phyloP scores from a whole-genome alignment of 2,888 invertebrate genomes.

The Eurytoma adleriae region DNA sequence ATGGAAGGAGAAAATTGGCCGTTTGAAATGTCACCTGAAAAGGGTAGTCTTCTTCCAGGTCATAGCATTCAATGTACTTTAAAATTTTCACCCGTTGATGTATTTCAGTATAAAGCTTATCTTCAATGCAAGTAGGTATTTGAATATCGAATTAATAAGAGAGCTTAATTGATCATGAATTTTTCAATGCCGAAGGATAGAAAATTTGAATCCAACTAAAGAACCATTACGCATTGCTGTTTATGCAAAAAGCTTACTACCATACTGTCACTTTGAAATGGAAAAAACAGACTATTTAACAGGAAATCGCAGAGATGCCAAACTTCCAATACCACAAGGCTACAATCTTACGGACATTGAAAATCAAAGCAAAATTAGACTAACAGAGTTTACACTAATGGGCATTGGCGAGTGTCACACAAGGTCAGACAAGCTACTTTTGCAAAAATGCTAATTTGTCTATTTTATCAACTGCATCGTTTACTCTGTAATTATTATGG shows the following conservation, averaged over 20 bases:
- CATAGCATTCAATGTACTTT: conserved; percentile 76
- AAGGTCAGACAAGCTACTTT: conserved; percentile 71
- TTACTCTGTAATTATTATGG: conserved; percentile 49
- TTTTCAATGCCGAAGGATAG: conserved; percentile 70
- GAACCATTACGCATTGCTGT: conserved; percentile 72
- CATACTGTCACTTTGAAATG: conserved; percentile 84
- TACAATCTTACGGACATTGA: conserved; percentile 70
- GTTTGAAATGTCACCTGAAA: conserved; percentile 77
- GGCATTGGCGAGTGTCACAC: conserved; percentile 79
- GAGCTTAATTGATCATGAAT: not conserved
- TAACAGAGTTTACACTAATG: conserved; percentile 82
- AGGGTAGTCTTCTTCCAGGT: conserved; percentile 76
- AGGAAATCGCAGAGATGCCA: conserved; percentile 75
- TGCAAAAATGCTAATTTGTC: not conserved
- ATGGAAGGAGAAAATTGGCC: conserved; percentile 73
- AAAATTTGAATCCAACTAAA: conserved; percentile 77
- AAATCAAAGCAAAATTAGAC: conserved; percentile 77
- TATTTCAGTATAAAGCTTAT: conserved; percentile 78
- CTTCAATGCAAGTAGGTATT: conserved; percentile 76
- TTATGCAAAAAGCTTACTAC: conserved; percentile 80
- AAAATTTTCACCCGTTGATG: conserved; percentile 79
- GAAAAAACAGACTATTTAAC: conserved; percentile 82
- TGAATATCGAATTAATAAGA: not conserved
- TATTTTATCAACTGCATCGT: not conserved
- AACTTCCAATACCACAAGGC: conserved; percentile 65